phyloP scores from a whole-genome alignment of 2,113 vertebrate species.

The Nothocercus nigrocapillus region DNA sequence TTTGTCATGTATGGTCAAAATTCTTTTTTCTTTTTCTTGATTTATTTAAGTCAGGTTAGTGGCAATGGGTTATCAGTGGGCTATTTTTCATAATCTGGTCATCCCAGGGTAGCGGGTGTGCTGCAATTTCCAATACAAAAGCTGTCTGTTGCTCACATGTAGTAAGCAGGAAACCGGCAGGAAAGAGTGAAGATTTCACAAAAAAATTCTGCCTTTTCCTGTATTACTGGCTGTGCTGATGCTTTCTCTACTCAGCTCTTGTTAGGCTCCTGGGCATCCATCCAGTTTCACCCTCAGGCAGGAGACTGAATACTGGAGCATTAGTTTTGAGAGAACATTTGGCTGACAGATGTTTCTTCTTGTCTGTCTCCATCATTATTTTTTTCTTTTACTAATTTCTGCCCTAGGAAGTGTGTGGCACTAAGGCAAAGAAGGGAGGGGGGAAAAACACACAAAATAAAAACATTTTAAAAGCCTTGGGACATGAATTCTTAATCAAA shows the following conservation, averaged over 20 bases:
- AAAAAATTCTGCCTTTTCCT: conserved; percentile 42
- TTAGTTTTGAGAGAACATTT: conserved; percentile 41
- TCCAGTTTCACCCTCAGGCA: conserved; percentile 33
- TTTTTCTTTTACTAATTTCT: background rate
- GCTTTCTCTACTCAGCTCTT: conserved; percentile 23
- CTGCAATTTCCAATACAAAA: conserved; percentile 39
- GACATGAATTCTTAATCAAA: background rate
- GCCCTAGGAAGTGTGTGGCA: background rate
- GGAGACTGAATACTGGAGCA: conserved; percentile 3
- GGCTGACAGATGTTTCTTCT: conserved; percentile 63
- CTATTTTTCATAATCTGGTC: background rate
- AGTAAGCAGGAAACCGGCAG: conserved; percentile 59
- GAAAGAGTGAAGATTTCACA: conserved; percentile 63
- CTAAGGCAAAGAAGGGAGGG: background rate
- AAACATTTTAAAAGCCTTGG: background rate
- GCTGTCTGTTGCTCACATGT: conserved; percentile 38
- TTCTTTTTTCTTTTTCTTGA: too few species aligned
- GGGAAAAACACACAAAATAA: background rate
- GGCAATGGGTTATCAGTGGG: background rate
- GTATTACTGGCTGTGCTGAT: conserved; percentile 18
- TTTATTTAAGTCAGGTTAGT: background rate
- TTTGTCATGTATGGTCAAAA: too few species aligned
- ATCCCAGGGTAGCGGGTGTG: background rate
- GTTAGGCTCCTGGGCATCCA: conserved; percentile 44
- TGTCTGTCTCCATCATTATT: background rate